Base-by-base conservation (phyloP, 2,113 vertebrate genomes). In the Callipepla squamata region DNA sequence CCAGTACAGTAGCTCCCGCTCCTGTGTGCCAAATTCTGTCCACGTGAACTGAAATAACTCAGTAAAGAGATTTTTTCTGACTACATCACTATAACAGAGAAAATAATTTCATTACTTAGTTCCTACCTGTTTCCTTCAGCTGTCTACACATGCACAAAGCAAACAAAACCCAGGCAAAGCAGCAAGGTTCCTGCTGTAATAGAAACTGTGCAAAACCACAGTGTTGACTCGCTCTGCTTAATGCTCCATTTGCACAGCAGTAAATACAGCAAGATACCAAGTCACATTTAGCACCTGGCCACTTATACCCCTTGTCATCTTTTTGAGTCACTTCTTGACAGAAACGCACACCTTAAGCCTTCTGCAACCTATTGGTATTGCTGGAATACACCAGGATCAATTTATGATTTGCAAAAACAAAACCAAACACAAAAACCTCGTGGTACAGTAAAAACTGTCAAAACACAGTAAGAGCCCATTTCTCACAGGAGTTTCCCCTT, bases 401-500 rank as follows among this genome's bases (percentile, higher is more conserved):
- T 57, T 59, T 32, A 25, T 67, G 77, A 80, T 50, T 30, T 61
- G 83, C n/a, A 80, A 50, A n/a, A 87, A 47, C 15, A 68, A 4
- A 18, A 55, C 51, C 15, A 26, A 22, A 50, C 23, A 50, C 22
- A 50, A 53, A 53, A 82, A 74, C 9, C 28, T 38, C 40, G 77
- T 22, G 36, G 12, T 34, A 67, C 22, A 51, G 2, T 28, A 76
- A 74, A 78, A 94, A 40, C 18, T 77, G 13, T 40, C 61, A 68
- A 75, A 92, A 91, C 7, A 80, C 55, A 83, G 40, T 63, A 87
- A 91, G 70, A 85, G 21, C 36, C 80, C 70, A 80, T 75, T 91
- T 77, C 44, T 76, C 69, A 22, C 19, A 48, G 65, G 55, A 68
- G 23, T 36, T 59, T 44, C 65, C 80, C 87, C 45, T 77, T 80